Conservation (phyloP, 2,113 vertebrate genomes). For the Lamprologus speciosus region DNA sequence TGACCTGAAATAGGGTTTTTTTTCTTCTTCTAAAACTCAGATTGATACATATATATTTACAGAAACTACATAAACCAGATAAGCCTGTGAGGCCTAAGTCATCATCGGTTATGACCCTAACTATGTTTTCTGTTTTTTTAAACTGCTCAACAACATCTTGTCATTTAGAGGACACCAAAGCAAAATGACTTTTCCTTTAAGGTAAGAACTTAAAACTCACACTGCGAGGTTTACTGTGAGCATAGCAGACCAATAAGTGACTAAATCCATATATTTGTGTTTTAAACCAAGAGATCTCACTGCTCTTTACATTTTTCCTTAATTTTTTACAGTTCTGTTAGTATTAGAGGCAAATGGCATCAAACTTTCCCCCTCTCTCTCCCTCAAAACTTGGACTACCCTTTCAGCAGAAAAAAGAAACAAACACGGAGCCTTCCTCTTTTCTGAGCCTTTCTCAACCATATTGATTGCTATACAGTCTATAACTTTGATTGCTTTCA, state of each 20-base stretch:
- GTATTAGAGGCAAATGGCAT: neutral
- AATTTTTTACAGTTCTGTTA: neutral
- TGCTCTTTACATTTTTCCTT: neutral
- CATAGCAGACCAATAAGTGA: neutral
- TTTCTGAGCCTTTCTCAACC: neutral
- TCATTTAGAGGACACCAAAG: neutral
- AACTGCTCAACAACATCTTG: rapidly evolving
- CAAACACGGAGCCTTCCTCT: neutral
- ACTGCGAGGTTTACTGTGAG: neutral
- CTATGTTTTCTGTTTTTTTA: neutral
- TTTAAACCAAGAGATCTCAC: neutral
- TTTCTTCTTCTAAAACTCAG: neutral
- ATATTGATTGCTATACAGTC: neutral
- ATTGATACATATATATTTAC: neutral
- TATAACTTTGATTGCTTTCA: neutral
- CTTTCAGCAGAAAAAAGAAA: neutral
- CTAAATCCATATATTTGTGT: neutral
- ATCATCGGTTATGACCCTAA: neutral
- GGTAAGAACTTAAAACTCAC: neutral
- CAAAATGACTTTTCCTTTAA: neutral
- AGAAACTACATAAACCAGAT: neutral
- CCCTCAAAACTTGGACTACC: neutral
- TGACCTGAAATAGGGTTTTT: neutral
- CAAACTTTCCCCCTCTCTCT: neutral
- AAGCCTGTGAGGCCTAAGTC: neutral